Evolutionary conservation across 2,113 vertebrate species (phyloP).

Genomic region (Lipophrys pholis): DNA sequence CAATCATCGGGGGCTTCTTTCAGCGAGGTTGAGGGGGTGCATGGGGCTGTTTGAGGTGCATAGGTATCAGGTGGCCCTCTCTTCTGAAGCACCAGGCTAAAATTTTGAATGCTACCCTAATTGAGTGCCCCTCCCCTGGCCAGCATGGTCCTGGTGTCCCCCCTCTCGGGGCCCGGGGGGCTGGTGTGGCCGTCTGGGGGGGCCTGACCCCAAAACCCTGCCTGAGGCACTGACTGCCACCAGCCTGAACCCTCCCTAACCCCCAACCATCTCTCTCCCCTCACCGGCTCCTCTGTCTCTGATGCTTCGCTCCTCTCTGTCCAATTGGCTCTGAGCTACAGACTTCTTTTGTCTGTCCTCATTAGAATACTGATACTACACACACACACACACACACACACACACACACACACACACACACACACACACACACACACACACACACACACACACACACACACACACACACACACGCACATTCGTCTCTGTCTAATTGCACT

Average conservation of each 20-base stretch:
- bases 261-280: conserved; percentile 62
- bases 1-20: conserved; percentile 21
- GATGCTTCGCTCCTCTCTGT: conserved; percentile 71
- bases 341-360: conserved; percentile 81
- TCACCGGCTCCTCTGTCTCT: conserved; percentile 59
- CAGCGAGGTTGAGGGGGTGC: neutral
- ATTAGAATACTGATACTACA: conserved; percentile 75
- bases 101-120: conserved; percentile 72
- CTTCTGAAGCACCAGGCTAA: conserved; percentile 59
- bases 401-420: conserved; percentile 41
- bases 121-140: conserved; percentile 75
- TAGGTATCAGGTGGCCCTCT: conserved; percentile 77
- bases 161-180: conserved; percentile 59
- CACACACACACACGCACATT: conserved; percentile 32
- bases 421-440: conserved; percentile 15
- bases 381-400: conserved; percentile 51
- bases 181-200: conserved; percentile 73
- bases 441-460: conserved; percentile 24
- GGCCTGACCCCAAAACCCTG: conserved; percentile 81
- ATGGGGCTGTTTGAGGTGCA: conserved; percentile 61
- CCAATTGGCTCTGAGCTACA: conserved; percentile 77
- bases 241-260: conserved; percentile 77
- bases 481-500: conserved; percentile 59
- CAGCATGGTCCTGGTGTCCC: conserved; percentile 70
- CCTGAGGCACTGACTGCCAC: conserved; percentile 81